phyloP scores from a whole-genome alignment of 2,797 vertebrate species.

The Acropternis orthonyx region DNA sequence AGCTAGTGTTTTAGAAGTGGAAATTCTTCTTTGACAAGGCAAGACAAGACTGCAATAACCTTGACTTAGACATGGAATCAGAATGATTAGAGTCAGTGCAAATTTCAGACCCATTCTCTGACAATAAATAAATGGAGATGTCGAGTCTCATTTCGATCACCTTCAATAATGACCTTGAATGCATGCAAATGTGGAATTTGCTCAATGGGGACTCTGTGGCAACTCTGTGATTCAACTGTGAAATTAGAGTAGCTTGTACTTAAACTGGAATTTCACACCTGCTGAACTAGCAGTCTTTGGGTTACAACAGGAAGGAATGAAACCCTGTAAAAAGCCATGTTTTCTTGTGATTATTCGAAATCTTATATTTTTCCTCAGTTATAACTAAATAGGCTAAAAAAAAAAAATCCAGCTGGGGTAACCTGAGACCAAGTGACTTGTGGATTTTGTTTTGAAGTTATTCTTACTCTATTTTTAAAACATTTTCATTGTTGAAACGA shows the following conservation, averaged over 20 bases:
- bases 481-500: not conserved
- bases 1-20: slow-evolving; percentile 32
- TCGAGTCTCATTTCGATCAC: slow-evolving; percentile 69
- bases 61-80: slow-evolving; percentile 45
- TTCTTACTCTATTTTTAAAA: not conserved
- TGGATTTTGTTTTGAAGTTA: not conserved
- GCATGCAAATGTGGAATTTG: slow-evolving; percentile 74
- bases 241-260: slow-evolving; percentile 73
- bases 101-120: slow-evolving; percentile 59
- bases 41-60: slow-evolving; percentile 52
- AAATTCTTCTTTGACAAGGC: slow-evolving; percentile 48
- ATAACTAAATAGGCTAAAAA: not conserved
- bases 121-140: slow-evolving; percentile 75
- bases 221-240: slow-evolving; percentile 74
- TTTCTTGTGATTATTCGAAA: slow-evolving; percentile 33
- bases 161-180: slow-evolving; percentile 74
- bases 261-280: slow-evolving; percentile 77
- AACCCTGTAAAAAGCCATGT: not conserved
- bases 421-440: not conserved
- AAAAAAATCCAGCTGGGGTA: not conserved
- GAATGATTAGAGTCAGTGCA: slow-evolving; percentile 61
- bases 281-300: slow-evolving; percentile 46
- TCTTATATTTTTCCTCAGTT: not conserved
- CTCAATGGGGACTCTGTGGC: slow-evolving; percentile 63
- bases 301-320: not conserved